Evolutionary conservation across 2,113 vertebrate genomes (phyloP).

Genomic region (Conger conger): DNA sequence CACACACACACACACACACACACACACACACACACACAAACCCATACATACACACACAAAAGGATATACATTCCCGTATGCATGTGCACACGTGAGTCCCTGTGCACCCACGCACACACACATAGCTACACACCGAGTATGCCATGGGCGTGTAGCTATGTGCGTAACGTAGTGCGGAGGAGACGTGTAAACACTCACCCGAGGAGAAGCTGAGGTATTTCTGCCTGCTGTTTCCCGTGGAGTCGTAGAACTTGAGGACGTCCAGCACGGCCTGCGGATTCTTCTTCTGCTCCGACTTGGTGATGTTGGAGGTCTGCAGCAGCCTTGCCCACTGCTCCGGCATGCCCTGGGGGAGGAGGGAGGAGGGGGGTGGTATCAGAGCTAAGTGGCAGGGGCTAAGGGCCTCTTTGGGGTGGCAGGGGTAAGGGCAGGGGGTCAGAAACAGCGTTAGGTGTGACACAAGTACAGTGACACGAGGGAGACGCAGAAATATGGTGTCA

Average conservation of each 20-base stretch:
- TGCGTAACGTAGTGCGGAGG: too few relatives aligned
- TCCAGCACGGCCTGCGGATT: conserved; percentile 97
- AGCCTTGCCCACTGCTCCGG: conserved; percentile 96
- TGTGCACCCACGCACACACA: neutral
- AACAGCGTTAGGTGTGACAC: neutral
- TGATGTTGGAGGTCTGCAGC: conserved; percentile 97
- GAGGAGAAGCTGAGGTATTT: conserved; percentile 98
- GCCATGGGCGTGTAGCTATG: too few relatives aligned
- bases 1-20: too few relatives aligned
- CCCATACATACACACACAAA: neutral
- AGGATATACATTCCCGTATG: too few relatives aligned
- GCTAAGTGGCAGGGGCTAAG: neutral
- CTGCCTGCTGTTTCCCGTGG: conserved; percentile 90
- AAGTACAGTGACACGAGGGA: neutral
- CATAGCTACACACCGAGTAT: neutral
- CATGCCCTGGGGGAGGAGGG: conserved; percentile 80
- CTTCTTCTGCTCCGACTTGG: conserved; percentile 97
- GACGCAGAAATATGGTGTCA: neutral
- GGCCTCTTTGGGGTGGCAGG: neutral
- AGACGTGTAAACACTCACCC: conserved; percentile 59
- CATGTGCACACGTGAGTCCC: neutral
- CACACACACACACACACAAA: neutral
- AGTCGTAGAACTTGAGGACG: conserved; percentile 96
- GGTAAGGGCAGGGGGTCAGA: conserved; percentile 4
- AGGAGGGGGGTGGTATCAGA: neutral